phyloP scores from a whole-genome alignment of 2,888 invertebrate genomes.

The Acleris laterana region DNA sequence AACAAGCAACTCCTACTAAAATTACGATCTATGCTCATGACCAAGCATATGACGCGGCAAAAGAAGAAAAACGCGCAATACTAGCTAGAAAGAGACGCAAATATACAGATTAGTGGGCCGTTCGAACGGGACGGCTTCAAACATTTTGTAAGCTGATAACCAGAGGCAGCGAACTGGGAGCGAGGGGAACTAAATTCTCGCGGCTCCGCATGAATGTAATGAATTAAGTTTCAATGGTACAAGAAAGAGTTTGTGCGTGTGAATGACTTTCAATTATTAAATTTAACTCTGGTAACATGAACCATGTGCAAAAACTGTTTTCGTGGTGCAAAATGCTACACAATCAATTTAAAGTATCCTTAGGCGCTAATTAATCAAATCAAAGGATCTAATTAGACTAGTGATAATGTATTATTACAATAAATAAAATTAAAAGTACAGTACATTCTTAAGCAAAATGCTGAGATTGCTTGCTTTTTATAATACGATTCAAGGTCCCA shows the following conservation, averaged over 20 bases:
- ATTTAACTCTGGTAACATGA: slow-evolving; percentile 17
- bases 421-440: background rate
- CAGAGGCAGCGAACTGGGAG: slow-evolving; percentile 76
- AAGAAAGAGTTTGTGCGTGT: slow-evolving; percentile 65
- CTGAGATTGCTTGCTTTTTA: background rate
- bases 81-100: slow-evolving; percentile 72
- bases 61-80: slow-evolving; percentile 84
- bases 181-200: slow-evolving; percentile 83
- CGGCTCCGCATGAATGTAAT: slow-evolving; percentile 81
- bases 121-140: slow-evolving; percentile 70
- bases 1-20: slow-evolving; percentile 53
- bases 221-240: slow-evolving; percentile 81
- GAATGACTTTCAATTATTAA: slow-evolving; percentile 57
- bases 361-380: background rate
- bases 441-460: no score
- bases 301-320: no score
- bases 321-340: no score
- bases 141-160: slow-evolving; percentile 84
- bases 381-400: slow-evolving; percentile 23
- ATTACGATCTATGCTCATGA: slow-evolving; percentile 66
- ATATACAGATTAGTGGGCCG: slow-evolving; percentile 66
- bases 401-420: background rate
- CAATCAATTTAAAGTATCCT: no score
- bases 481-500: slow-evolving; percentile 60
- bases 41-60: slow-evolving; percentile 80